Evolutionary conservation across 2,797 vertebrate genomes (phyloP), one percentile per base, ranked within the genome.

Genomic region (Steatocranus sp.): DNA sequence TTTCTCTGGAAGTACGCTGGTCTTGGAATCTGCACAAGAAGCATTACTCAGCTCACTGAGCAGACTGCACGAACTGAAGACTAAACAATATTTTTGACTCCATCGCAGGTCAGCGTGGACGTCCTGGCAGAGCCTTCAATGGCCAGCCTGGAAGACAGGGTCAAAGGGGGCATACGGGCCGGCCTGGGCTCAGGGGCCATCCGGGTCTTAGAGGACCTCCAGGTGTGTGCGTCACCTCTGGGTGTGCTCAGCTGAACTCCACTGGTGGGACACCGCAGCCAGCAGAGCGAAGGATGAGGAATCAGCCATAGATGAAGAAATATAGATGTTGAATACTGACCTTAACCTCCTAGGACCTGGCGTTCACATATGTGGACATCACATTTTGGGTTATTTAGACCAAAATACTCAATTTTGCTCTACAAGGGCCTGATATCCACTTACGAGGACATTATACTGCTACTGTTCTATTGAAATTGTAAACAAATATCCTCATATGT

Each of bases 131-230:
- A 87, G 93, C 85, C 9, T 96, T 96, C 76, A 93, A 96, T 14
- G 97, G 97, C 10, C 93, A 94, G 76, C 95, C 96, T 32, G 96
- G 96, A 49, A 92, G 89, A 41, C 92, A 90, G 66, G 97, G 96
- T 10, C 94, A 96, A 81, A 92, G 95, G 76, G 97, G 97, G 17
- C 94, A 95, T 5, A 83, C 70, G 8, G 96, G 96, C 17, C 92
- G 77, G 14, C 93, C 90, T n/a, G 96, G 97, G 51, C 87, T 96
- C 66, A 93, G 92, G 89, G 97, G 96, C 30, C 95, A 97, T 66
- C 46, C 92, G 2, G 96, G 96, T 89, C 93, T 96, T 79, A 94
- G 89, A 68, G 96, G 96, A 9, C 85, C 96, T 66, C 96, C 96
- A n/a, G 97, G 97, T 25, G 84, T 96, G 49, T 97, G 97, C 50